Conservation (phyloP, 2,113 vertebrate species). For the Platysteira castanea region DNA sequence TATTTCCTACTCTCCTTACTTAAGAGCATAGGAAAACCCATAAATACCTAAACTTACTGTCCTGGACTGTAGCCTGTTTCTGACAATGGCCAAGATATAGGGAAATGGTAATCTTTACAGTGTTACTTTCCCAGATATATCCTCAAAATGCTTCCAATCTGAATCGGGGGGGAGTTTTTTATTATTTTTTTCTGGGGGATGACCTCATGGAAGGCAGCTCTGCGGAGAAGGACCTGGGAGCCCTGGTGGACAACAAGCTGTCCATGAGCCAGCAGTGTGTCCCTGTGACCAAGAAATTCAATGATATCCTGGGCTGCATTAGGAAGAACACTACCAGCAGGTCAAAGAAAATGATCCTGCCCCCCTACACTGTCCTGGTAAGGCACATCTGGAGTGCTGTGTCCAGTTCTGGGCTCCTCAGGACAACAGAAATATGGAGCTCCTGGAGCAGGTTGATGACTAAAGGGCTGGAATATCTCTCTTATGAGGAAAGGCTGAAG, state of each 20-base stretch:
- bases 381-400: background rate
- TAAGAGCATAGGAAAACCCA: background rate
- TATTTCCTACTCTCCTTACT: background rate
- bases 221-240: background rate
- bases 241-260: background rate
- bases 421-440: background rate
- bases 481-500: background rate
- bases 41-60: background rate
- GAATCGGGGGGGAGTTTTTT: background rate
- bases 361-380: background rate
- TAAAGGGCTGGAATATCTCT: background rate
- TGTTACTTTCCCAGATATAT: background rate
- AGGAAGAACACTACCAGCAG: background rate
- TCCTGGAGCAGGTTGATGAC: background rate
- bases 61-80: background rate
- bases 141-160: background rate
- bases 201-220: background rate
- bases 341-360: accelerated
- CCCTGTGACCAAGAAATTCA: background rate
- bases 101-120: background rate
- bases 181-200: background rate
- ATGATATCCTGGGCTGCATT: background rate
- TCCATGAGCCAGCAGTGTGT: background rate
- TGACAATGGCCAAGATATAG: background rate
- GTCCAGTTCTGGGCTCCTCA: background rate